A percentile compares a stretch with the other conserved stretches of the same genome.
Conservation (phyloP, 2,888 invertebrate species). For the Drosophila ezoana region DNA sequence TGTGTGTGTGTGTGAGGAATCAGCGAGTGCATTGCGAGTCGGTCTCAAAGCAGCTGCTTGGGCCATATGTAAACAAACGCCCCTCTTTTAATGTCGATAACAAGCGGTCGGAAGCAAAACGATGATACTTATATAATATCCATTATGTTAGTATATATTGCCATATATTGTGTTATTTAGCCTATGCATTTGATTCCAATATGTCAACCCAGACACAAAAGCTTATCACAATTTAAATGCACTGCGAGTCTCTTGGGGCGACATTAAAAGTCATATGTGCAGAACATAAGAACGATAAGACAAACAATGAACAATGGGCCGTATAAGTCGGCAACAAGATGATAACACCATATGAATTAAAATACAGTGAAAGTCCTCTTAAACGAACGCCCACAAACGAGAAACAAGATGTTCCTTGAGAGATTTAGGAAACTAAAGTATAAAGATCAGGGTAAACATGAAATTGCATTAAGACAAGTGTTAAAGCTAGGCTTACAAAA, state of each 20-base stretch:
- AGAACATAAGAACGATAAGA: conserved; percentile 28
- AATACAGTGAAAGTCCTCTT: neutral
- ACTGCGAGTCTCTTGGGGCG: conserved; percentile 7
- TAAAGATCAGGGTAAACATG: neutral
- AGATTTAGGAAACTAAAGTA: neutral
- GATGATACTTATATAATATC: conserved; percentile 27
- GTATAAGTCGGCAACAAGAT: conserved; percentile 13
- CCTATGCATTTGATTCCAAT: too few relatives aligned
- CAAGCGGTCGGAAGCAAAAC: conserved; percentile 8
- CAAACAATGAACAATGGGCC: conserved; percentile 24
- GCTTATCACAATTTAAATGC: conserved; percentile 24
- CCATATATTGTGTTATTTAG: too few relatives aligned
- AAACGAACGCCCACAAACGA: neutral
- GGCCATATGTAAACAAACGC: conserved; percentile 40
- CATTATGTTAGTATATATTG: neutral
- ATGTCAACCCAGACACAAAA: conserved; percentile 14
- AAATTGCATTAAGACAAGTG: too few relatives aligned
- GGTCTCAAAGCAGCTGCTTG: conserved; percentile 33
- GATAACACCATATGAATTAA: conserved; percentile 23
- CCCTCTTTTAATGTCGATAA: conserved; percentile 41
- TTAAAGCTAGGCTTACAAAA: too few relatives aligned
- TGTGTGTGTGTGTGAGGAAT: conserved; percentile 15
- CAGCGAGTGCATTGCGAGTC: conserved; percentile 32
- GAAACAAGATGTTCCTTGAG: neutral
- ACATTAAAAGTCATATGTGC: conserved; percentile 11